phyloP scores from a whole-genome alignment of 2,113 vertebrate genomes.

The Cyprinodon tularosa region DNA sequence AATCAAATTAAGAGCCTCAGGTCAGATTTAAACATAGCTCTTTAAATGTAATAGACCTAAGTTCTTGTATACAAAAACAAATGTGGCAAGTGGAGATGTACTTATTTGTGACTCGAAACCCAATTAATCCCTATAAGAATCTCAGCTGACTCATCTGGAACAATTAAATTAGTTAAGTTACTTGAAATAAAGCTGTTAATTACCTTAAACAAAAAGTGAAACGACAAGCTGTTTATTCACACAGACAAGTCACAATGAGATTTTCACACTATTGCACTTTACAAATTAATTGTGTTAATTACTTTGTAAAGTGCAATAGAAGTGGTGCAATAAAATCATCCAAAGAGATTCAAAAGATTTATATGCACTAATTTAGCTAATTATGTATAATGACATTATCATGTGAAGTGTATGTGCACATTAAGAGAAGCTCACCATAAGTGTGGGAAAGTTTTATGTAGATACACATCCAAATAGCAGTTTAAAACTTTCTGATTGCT shows the following conservation, averaged over 20 bases:
- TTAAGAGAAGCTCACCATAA: background rate
- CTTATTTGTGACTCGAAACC: background rate
- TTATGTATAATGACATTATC: slow-evolving; percentile 6
- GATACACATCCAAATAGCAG: too few relatives aligned
- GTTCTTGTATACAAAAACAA: too few relatives aligned
- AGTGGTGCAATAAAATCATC: background rate
- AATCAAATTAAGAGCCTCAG: too few relatives aligned
- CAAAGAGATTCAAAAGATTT: background rate
- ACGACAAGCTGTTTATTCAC: background rate
- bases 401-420: slow-evolving; percentile 7
- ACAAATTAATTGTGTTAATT: background rate
- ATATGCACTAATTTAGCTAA: background rate
- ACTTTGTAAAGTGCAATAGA: background rate
- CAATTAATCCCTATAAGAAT: background rate
- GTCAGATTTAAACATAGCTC: too few relatives aligned
- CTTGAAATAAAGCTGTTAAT: background rate
- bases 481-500: too few relatives aligned
- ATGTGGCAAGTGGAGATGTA: too few relatives aligned
- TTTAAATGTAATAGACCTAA: too few relatives aligned
- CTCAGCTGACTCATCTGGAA: background rate
- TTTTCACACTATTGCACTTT: background rate
- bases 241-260: background rate
- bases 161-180: background rate
- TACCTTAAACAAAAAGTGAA: background rate
- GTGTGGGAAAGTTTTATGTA: too few relatives aligned